Evolutionary conservation across 2,888 invertebrate species (phyloP), one percentile per base, ranked within the genome.

Genomic region (Drosophila siamana): DNA sequence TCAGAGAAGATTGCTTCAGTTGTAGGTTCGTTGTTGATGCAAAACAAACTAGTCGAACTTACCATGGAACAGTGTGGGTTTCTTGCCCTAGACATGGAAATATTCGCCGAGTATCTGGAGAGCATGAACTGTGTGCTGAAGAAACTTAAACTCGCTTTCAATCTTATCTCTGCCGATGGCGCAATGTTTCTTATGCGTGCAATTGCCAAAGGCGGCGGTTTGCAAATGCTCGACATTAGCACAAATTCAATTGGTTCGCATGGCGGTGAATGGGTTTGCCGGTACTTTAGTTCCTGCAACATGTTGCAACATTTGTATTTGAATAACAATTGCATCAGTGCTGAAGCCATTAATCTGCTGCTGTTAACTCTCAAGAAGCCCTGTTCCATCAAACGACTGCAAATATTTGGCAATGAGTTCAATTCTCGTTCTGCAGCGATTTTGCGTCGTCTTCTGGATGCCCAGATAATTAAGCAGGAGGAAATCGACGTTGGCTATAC

Each of bases 221-320:
- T 92, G 13, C 74, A 84, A 2, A 56, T 77, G 13, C 75, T 92
- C 3, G 85, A 92, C 48, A 72, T 92, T 2, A 85, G 88, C 7
- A 56, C 81, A 36, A 91, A 91, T 43, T 48, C 75, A 4, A 69
- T 92, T 54, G 90, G 91, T 0, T 60, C 75, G 0, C 86, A 88
- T 60, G 92, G 92, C 19, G 92, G 91, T 11, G 80, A 87, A n/a
- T 74, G 87, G 46, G 74, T 92, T 19, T 88, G 91, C 9, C 86
- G 80, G 36, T 85, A 86, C 30, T 56, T 91, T 7, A 79, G 80
- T 38, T 72, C 80, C 2, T 86, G 90, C 30, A 56, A 19, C n/a
- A 72, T 68, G 59, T 68, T 92, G 16, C 68, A 80, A 38, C 66
- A 78, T n/a, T 51, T 92, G 15, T 80, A 89, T 51, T 73, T 92